phyloP scores from a whole-genome alignment of 2,888 invertebrate genomes.

The Sarcophaga rosellei region DNA sequence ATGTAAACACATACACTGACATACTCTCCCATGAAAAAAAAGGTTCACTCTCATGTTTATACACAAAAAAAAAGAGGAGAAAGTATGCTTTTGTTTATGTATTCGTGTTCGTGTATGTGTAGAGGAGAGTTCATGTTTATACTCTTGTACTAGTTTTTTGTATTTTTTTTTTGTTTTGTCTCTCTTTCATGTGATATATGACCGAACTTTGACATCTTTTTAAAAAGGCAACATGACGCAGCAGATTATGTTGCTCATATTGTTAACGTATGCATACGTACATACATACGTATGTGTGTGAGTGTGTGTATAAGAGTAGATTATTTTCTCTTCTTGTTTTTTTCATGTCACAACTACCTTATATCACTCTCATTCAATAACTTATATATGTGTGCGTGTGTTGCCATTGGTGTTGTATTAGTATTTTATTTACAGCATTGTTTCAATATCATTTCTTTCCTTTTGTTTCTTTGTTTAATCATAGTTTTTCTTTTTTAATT shows the following conservation, averaged over 20 bases:
- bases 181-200: slow-evolving; percentile 67
- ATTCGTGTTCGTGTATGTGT: slow-evolving; percentile 11
- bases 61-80: background rate
- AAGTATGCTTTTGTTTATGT: background rate
- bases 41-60: background rate
- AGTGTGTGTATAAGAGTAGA: slow-evolving; percentile 2
- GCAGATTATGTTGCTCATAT: slow-evolving; percentile 66
- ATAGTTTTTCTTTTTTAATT: background rate
- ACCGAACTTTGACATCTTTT: slow-evolving; percentile 71
- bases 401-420: slow-evolving; percentile 28
- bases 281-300: background rate
- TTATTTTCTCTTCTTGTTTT: background rate
- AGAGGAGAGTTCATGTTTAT: slow-evolving; percentile 4
- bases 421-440: slow-evolving; percentile 54
- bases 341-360: background rate
- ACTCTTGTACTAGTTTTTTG: slow-evolving; percentile 43
- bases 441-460: slow-evolving; percentile 44
- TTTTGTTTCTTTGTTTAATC: background rate
- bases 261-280: background rate
- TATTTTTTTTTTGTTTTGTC: background rate
- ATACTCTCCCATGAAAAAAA: background rate
- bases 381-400: slow-evolving; percentile 16
- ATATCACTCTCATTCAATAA: background rate
- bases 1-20: background rate
- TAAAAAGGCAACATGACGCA: slow-evolving; percentile 68